Evolutionary conservation across 1,140 invertebrate species (phyloP).

Genomic region (Heterodera carotae): DNA sequence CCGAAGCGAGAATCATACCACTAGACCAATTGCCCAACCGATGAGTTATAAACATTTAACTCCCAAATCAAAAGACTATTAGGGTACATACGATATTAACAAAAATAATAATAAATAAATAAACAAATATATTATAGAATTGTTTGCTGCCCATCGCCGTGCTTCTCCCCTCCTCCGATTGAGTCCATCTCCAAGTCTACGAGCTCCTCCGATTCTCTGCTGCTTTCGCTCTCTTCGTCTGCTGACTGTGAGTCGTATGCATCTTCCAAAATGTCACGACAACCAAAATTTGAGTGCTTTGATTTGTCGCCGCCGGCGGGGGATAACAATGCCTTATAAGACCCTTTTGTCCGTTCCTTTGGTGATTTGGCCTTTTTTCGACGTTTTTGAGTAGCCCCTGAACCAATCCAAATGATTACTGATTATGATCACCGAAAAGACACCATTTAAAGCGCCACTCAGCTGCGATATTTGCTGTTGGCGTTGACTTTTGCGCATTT

Average conservation of each 20-base stretch:
- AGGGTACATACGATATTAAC: too few species aligned
- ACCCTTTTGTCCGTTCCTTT: constrained; percentile 22
- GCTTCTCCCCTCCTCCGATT: not conserved
- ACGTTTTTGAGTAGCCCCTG: not conserved
- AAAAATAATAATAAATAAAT: too few species aligned
- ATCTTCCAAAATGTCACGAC: not conserved
- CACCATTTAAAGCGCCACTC: constrained; percentile 27
- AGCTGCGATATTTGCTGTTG: constrained; percentile 28
- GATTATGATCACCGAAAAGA: not conserved
- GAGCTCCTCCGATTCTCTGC: not conserved
- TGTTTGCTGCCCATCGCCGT: not conserved
- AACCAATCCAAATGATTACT: not conserved
- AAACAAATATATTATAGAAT: too few species aligned
- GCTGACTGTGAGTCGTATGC: too few species aligned
- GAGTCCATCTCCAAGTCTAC: constrained; percentile 3
- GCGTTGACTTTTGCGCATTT: constrained; percentile 2
- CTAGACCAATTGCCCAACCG: not conserved
- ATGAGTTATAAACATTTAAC: too few species aligned
- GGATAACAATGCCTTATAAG: constrained; percentile 29
- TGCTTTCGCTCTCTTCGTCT: too few species aligned
- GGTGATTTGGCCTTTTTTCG: constrained; percentile 22
- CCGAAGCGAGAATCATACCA: constrained; percentile 65
- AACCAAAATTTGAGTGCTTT: not conserved
- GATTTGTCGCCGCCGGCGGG: not conserved
- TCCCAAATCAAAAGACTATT: too few species aligned